Conservation (phyloP, 2,113 vertebrate species). For the Gila orcuttii region DNA sequence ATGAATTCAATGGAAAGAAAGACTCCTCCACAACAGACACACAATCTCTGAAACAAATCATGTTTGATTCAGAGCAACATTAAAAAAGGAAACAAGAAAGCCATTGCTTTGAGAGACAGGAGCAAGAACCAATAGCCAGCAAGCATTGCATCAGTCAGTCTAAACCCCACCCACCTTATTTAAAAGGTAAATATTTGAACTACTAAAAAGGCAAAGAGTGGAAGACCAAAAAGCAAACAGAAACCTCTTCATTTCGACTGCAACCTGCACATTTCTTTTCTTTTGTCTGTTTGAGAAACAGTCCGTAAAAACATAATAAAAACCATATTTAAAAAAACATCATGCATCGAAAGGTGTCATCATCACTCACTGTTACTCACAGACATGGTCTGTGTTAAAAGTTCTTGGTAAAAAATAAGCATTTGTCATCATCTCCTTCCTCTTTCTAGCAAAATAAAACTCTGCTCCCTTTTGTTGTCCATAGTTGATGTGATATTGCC, state of each 20-base stretch:
- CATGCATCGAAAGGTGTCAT: slow-evolving; percentile 85
- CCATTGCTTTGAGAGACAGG: slow-evolving; percentile 63
- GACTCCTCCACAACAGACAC: slow-evolving; percentile 71
- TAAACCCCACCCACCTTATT: slow-evolving; percentile 90
- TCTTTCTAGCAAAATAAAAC: slow-evolving; percentile 98
- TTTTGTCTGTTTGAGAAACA: slow-evolving; percentile 74
- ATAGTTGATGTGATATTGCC: slow-evolving; percentile 58
- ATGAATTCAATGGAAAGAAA: slow-evolving; percentile 73
- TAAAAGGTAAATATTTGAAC: slow-evolving; percentile 90
- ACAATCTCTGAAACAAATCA: slow-evolving; percentile 73
- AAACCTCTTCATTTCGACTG: slow-evolving; percentile 82
- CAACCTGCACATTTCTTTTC: slow-evolving; percentile 76
- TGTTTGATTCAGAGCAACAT: slow-evolving; percentile 59
- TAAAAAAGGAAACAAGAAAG: slow-evolving; percentile 42
- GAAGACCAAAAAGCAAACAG: slow-evolving; percentile 71
- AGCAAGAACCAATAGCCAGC: slow-evolving; percentile 85
- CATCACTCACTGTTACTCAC: slow-evolving; percentile 76
- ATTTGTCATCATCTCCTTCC: slow-evolving; percentile 54
- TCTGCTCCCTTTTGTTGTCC: slow-evolving; percentile 77
- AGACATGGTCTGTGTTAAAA: slow-evolving; percentile 80
- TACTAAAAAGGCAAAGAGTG: slow-evolving; percentile 81
- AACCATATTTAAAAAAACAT: slow-evolving; percentile 70
- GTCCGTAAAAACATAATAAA: slow-evolving; percentile 58
- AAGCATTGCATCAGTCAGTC: slow-evolving; percentile 83
- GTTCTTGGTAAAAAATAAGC: slow-evolving; percentile 90